These are phyloP conservation scores for Hirundo rustica DNA, from an alignment of 2,797 vertebrate genomes.

Conservation along the genomic window DNA sequence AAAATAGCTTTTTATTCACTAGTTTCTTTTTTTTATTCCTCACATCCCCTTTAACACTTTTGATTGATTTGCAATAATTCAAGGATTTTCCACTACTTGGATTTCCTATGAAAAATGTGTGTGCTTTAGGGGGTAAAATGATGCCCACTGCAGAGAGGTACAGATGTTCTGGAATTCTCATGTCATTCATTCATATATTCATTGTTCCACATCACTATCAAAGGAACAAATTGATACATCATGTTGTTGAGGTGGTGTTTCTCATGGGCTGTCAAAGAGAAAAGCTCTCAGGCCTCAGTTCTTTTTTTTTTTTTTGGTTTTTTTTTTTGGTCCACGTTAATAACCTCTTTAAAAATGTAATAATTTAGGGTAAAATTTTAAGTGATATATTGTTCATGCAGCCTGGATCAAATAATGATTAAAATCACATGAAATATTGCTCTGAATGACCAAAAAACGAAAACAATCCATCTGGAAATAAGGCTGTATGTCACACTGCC, in stretches of 20 bases:
- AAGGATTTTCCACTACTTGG: not conserved
- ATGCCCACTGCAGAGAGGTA: not conserved
- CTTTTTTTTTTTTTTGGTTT: not conserved
- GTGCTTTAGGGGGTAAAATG: not conserved
- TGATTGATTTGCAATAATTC: not conserved
- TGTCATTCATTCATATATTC: not conserved
- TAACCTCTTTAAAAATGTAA: not conserved
- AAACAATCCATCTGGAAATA: not conserved
- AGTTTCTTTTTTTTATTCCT: not conserved
- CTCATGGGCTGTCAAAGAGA: not conserved
- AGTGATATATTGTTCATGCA: not conserved
- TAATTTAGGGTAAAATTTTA: not conserved
- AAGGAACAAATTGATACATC: not conserved
- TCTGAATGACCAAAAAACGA: not conserved
- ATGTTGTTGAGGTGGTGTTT: not conserved
- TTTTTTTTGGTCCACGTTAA: no score
- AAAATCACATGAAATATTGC: not conserved
- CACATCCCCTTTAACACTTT: fast-evolving
- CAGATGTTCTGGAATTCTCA: not conserved
- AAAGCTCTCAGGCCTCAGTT: not conserved
- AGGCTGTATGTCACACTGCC: not conserved
- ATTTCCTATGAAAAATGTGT: not conserved
- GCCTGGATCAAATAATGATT: not conserved
- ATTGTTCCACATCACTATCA: not conserved
- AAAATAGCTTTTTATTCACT: not conserved